phyloP scores from a whole-genome alignment of 2,888 invertebrate species.

The Ceramica pisi region DNA sequence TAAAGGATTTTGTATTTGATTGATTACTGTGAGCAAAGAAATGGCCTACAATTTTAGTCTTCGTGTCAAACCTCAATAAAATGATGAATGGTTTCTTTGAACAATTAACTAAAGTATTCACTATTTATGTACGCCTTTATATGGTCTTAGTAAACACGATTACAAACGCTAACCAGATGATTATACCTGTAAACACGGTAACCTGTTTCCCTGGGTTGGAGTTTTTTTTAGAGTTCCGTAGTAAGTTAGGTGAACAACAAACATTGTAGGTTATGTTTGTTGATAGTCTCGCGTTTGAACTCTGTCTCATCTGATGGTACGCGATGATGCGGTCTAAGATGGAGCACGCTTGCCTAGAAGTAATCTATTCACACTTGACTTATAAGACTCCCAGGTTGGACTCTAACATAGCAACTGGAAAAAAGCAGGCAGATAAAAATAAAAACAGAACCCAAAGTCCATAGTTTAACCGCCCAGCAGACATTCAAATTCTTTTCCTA shows the following conservation, averaged over 20 bases:
- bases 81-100: not conserved
- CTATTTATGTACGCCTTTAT: conserved; percentile 7
- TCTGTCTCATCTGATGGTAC: no score
- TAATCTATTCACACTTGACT: no score
- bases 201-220: conserved; percentile 7
- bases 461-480: not conserved
- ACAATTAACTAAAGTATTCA: not conserved
- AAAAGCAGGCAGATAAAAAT: no score
- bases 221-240: conserved; percentile 3
- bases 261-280: no score
- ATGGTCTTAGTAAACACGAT: conserved; percentile 8
- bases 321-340: no score
- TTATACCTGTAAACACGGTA: conserved; percentile 20
- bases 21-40: no score
- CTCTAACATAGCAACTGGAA: no score
- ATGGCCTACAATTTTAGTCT: not conserved
- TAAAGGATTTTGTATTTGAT: no score
- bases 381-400: no score
- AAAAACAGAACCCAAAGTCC: no score
- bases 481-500: not conserved
- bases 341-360: no score
- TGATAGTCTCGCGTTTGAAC: no score
- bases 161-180: not conserved
- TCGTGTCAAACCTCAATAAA: conserved; percentile 15
- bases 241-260: not conserved